These are phyloP conservation scores for Baccha elongata DNA, from an alignment of 2,888 invertebrate species.

Conservation along the genomic window DNA sequence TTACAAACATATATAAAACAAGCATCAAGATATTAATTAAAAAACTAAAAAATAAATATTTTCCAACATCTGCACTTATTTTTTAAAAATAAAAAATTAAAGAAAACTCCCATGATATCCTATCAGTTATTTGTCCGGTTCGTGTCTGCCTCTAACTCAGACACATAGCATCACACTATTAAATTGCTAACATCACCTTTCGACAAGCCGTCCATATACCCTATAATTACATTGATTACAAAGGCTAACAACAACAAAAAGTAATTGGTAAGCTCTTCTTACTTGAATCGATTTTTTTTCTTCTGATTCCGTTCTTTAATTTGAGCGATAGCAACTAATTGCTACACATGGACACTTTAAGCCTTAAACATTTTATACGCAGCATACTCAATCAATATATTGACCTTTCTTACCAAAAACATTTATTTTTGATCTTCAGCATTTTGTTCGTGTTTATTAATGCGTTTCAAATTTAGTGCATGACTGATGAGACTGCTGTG, in stretches of 20 bases:
- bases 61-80: constrained; percentile 9
- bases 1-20: not conserved
- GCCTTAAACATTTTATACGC: too few species aligned
- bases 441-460: too few species aligned
- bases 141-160: constrained; percentile 1
- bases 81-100: not conserved
- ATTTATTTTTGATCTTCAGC: too few species aligned
- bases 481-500: too few species aligned
- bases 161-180: constrained; percentile 44
- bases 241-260: constrained; percentile 41
- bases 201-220: constrained; percentile 16
- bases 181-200: constrained; percentile 43
- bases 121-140: not conserved
- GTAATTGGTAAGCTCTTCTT: constrained; percentile 42
- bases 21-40: not conserved
- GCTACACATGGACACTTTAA: too few species aligned
- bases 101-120: constrained; percentile 4
- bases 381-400: too few species aligned
- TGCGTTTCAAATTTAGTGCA: too few species aligned
- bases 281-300: constrained; percentile 27
- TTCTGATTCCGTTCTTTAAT: constrained; percentile 55
- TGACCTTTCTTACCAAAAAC: too few species aligned
- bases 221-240: constrained; percentile 54
- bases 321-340: constrained; percentile 33
- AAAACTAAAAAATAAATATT: not conserved